phyloP scores from a whole-genome alignment of 53 echinoderm and acorn worm species.

The Hippasteria phrygiana region DNA sequence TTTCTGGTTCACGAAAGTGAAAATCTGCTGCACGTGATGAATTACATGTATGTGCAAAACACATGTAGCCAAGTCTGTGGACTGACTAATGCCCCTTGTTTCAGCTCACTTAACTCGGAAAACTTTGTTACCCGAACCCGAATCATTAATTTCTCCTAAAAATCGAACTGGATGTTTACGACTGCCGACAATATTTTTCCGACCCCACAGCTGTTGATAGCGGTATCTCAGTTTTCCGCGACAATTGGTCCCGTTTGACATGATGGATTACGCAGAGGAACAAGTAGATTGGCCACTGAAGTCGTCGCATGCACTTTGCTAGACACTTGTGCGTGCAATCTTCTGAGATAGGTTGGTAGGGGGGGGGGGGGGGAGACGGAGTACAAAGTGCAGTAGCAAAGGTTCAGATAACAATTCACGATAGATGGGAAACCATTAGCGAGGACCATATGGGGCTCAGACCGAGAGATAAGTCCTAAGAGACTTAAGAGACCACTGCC shows the following conservation, averaged over 20 bases:
- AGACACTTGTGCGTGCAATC: not conserved
- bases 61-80: no score
- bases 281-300: not conserved
- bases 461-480: not conserved
- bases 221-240: not conserved
- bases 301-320: not conserved
- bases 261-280: conserved; percentile 1
- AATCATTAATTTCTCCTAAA: not conserved
- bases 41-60: no score
- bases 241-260: not conserved
- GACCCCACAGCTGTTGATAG: not conserved
- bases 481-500: no score
- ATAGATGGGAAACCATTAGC: not conserved
- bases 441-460: not conserved
- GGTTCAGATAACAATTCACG: not conserved
- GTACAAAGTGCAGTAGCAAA: not conserved
- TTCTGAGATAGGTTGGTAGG: not conserved
- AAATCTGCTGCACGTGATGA: no score
- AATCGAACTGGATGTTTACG: not conserved
- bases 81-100: no score
- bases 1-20: no score
- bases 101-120: no score
- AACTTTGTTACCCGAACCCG: no score
- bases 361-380: not conserved
- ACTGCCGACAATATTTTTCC: not conserved